A percentile compares a stretch with the other conserved stretches of the same genome.
Conservation (phyloP, 2,113 vertebrate genomes). For the Pavo muticus region DNA sequence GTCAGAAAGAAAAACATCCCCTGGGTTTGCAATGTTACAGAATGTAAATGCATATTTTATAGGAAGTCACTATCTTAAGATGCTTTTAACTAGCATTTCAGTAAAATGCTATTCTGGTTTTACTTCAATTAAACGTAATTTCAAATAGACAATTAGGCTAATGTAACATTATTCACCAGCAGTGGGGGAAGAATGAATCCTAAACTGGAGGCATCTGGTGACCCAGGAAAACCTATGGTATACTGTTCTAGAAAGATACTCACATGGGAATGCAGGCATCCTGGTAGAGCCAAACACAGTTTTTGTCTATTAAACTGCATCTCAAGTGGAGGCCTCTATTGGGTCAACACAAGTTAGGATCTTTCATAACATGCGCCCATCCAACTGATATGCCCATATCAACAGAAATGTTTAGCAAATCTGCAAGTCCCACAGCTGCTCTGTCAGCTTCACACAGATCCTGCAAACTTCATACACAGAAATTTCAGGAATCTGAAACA, state of each 20-base stretch:
- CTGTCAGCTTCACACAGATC: not conserved
- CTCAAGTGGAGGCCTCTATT: not conserved
- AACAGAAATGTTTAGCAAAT: not conserved
- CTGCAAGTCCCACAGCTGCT: not conserved
- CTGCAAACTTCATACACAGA: not conserved
- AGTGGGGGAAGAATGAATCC: not conserved
- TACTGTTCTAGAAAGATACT: not conserved
- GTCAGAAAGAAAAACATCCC: not conserved
- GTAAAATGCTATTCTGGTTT: not conserved
- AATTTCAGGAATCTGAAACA: not conserved
- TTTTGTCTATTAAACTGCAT: not conserved
- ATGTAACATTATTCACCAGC: not conserved
- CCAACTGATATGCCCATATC: not conserved
- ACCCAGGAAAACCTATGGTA: not conserved
- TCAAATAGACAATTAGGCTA: not conserved
- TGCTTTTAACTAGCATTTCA: not conserved
- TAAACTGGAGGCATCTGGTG: not conserved
- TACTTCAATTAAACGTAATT: not conserved
- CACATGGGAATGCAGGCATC: not conserved
- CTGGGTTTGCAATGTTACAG: not conserved
- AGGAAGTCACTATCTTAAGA: not conserved
- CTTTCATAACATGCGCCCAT: not conserved
- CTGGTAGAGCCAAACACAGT: not conserved
- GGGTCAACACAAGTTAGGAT: not conserved
- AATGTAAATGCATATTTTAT: not conserved